Conservation (phyloP, 37 sponge, comb jelly and placozoan genomes). For the Crambe crambe region DNA sequence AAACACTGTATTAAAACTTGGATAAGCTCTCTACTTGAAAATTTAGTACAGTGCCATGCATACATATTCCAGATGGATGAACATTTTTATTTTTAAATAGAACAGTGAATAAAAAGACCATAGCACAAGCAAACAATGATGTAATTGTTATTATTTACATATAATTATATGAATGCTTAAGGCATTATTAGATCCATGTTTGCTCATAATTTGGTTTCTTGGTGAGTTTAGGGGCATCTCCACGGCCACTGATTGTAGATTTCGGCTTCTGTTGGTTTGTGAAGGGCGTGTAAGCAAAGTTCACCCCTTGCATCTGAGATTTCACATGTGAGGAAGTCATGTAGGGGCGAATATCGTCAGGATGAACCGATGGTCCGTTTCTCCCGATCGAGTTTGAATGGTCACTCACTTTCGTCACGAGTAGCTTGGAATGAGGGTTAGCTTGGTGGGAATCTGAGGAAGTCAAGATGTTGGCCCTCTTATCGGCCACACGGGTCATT, state of each 20-base stretch:
- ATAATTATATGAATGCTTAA: too few species aligned
- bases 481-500: not conserved
- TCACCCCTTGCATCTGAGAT: slow-evolving; percentile 14
- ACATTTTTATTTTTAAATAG: too few species aligned
- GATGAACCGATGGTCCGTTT: not conserved
- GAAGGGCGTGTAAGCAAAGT: slow-evolving; percentile 30
- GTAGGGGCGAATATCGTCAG: slow-evolving; percentile 41
- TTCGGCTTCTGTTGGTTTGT: not conserved
- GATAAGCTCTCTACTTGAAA: too few species aligned
- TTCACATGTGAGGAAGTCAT: slow-evolving; percentile 22
- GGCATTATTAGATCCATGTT: not conserved
- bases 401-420: not conserved
- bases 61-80: too few species aligned
- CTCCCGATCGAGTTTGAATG: too few species aligned
- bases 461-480: not conserved
- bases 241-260: too few species aligned
- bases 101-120: too few species aligned
- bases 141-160: not conserved
- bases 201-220: not conserved
- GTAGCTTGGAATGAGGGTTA: not conserved
- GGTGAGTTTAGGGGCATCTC: too few species aligned
- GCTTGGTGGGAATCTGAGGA: not conserved
- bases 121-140: too few species aligned
- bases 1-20: too few species aligned
- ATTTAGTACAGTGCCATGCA: too few species aligned